A percentile compares a stretch with the other conserved stretches of the same genome.
phyloP scores from a whole-genome alignment of 2,888 invertebrate genomes.

The Drosophila testacea region DNA sequence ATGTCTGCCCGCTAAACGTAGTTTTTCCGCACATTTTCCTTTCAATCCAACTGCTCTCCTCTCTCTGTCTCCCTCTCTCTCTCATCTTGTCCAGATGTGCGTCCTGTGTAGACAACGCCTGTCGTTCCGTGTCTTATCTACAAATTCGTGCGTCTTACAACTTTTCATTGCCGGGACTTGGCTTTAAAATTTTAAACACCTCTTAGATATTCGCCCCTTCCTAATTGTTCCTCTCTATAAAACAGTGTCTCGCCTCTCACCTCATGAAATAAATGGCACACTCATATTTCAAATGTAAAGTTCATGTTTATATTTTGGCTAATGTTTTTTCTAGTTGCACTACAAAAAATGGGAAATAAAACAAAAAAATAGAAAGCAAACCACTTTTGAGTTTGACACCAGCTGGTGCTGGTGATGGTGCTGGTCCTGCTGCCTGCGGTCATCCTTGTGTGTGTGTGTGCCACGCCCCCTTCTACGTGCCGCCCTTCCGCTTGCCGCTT shows the following conservation, averaged over 20 bases:
- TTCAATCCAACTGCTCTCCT: background rate
- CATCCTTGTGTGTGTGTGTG: constrained; percentile 23
- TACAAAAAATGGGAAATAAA: constrained; percentile 9
- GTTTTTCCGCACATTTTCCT: constrained; percentile 75
- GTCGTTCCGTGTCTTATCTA: constrained; percentile 76
- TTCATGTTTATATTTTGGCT: constrained; percentile 83
- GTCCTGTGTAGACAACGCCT: constrained; percentile 73
- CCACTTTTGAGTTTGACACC: constrained; percentile 83
- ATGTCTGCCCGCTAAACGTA: constrained; percentile 73
- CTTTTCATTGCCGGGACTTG: constrained; percentile 31
- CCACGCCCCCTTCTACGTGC: constrained; percentile 9
- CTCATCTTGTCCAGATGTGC: constrained; percentile 55
- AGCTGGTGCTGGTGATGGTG: constrained; percentile 71
- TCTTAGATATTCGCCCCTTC: background rate
- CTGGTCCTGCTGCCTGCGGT: constrained; percentile 77
- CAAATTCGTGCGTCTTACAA: constrained; percentile 62
- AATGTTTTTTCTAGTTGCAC: constrained; percentile 73
- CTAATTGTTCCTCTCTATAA: background rate
- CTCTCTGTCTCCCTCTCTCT: background rate
- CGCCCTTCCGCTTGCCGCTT: constrained; percentile 19
- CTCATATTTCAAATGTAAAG: constrained; percentile 75
- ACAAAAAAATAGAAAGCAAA: constrained; percentile 65
- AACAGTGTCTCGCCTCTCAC: constrained; percentile 10
- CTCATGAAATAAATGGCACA: constrained; percentile 43
- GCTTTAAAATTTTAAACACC: constrained; percentile 46